Evolutionary conservation across 2,888 invertebrate genomes (phyloP).

Genomic region (Neoscelio sp.): DNA sequence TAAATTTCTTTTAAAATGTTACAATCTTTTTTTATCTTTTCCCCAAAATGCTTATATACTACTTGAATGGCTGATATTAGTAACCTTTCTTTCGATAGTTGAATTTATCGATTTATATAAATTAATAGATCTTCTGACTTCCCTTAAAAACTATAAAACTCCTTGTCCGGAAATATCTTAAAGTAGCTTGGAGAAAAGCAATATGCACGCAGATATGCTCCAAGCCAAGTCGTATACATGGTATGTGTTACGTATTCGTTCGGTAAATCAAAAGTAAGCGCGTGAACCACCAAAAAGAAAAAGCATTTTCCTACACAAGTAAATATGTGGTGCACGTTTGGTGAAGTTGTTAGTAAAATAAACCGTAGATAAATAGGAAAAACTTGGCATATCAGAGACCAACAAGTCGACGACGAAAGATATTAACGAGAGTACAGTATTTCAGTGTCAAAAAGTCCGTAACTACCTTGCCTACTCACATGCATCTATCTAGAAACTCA

Average conservation of each 20-base stretch:
- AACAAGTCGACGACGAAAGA: slow-evolving; percentile 2
- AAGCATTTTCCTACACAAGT: slow-evolving; percentile 13
- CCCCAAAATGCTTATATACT: too few species aligned
- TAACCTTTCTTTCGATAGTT: too few species aligned
- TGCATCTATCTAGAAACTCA: background rate
- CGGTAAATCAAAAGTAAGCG: slow-evolving; percentile 33
- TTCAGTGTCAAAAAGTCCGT: slow-evolving; percentile 8
- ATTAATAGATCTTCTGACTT: too few species aligned
- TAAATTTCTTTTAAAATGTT: too few species aligned
- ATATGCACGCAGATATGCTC: slow-evolving; percentile 5
- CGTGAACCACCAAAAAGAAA: slow-evolving; percentile 6
- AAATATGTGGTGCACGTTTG: background rate
- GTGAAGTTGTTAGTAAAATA: background rate
- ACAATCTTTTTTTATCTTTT: too few species aligned
- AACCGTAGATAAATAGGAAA: background rate
- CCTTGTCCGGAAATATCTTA: background rate
- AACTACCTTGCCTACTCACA: background rate
- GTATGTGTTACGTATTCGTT: slow-evolving; percentile 20
- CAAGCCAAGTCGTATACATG: slow-evolving; percentile 33
- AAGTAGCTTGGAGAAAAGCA: slow-evolving; percentile 12
- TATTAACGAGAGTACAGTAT: background rate
- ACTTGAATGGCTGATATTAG: too few species aligned
- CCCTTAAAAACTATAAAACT: background rate
- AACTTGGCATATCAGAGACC: background rate
- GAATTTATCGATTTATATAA: too few species aligned